Evolutionary conservation across 2,888 invertebrate species (phyloP).

Genomic region (Ormyrus labotus): DNA sequence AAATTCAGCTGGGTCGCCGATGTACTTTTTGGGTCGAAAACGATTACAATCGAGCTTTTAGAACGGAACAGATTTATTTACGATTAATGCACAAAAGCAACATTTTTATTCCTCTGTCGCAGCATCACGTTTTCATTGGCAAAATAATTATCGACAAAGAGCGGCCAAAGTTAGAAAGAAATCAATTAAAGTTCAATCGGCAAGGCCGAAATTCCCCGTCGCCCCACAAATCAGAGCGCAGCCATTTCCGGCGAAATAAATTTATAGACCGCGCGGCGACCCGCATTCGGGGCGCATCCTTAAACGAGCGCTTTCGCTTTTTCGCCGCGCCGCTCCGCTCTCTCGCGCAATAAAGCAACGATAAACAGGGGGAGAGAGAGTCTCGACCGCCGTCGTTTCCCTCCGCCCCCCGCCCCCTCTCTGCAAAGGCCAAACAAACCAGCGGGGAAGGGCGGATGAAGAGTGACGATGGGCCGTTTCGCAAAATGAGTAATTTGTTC

Average conservation of each 20-base stretch:
- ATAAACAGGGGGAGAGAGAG: conserved; percentile 35
- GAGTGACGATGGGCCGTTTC: conserved; percentile 32
- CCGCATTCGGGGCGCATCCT: not conserved
- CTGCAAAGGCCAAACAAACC: conserved; percentile 32
- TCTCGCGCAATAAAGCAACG: conserved; percentile 33
- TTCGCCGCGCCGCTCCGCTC: not conserved
- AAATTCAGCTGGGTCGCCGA: no score
- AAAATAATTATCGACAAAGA: no score
- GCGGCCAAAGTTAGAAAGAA: no score
- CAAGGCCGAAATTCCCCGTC: not conserved
- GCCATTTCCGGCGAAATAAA: conserved; percentile 20
- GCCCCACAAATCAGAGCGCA: not conserved
- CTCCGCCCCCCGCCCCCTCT: not conserved
- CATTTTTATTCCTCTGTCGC: no score
- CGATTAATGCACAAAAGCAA: no score
- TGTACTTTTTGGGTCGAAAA: no score
- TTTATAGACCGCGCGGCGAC: conserved; percentile 9
- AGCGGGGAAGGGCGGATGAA: not conserved
- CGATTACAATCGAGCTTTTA: no score
- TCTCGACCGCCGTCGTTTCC: not conserved
- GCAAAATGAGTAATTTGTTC: conserved; percentile 55
- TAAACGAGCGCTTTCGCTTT: conserved; percentile 3
- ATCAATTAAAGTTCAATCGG: no score
- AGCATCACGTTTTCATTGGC: no score
- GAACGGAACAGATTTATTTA: no score